Base-by-base conservation (phyloP, 2,888 invertebrate species). In the Trissonchulus sp. region DNA sequence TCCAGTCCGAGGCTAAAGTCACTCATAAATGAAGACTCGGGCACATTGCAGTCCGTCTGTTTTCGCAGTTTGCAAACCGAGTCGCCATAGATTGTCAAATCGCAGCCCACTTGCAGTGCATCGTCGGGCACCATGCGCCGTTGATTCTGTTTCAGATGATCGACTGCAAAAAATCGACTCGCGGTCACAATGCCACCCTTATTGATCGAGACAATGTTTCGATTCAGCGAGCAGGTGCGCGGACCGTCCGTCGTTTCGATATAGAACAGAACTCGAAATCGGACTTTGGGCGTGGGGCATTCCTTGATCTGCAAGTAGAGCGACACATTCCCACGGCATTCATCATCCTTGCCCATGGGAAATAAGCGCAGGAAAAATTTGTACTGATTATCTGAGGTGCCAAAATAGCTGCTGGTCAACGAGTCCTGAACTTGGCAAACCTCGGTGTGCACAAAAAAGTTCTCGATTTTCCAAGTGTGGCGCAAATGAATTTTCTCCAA, bases 271-370 rank as follows among this genome's bases (percentile, higher is more conserved):
- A 81, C 81, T 15, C 80, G 79, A 71, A 81, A 81, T 8, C 78
- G 77, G 28, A 80, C 76, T 15, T 79, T 78, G 1, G 77, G 73
- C 28, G 68, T 74, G n/a, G 80, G 80, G 37, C 80, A 80, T 73
- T 78, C 80, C 35, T 77, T 77, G 18, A 81, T 79, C 36, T 78
- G 79, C 28, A 81, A 75, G 68, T 79, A 81, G 1, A 81, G 75
- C 33, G 80, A 80, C 1, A 81, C 63, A 72, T 78, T 78, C 28
- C 79, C 80, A 30, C 77, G 65, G 68, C 79, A 80, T 23, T 80
- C 81, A 18, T 80, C 80, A 63, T 81, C 81, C 74, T 80, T 80
- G 31, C 81, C 81, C 30, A 75, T 75, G 15, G 81, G 81, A 74
- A 80, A 81, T 15, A 81, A 76, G 63, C 79, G 79, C 74, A 81